phyloP scores from a whole-genome alignment of 2,113 vertebrate genomes.

The Bettongia penicillata region DNA sequence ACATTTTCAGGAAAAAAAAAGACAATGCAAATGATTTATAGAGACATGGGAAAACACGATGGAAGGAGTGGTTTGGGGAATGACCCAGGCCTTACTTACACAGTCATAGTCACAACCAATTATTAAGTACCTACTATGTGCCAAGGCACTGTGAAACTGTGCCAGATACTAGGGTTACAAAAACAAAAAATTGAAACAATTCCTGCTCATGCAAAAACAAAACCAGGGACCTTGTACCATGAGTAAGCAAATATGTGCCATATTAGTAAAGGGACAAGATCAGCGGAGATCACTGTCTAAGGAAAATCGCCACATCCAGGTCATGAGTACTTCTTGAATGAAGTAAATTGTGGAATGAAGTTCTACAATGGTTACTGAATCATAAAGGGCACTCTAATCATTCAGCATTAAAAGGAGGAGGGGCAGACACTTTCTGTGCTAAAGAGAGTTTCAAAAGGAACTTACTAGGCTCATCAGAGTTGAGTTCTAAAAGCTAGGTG shows the following conservation, averaged over 20 bases:
- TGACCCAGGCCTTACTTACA: background rate
- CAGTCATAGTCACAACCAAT: background rate
- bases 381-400: background rate
- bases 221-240: background rate
- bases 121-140: background rate
- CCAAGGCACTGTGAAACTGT: background rate
- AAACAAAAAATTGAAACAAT: background rate
- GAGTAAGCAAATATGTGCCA: background rate
- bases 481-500: background rate
- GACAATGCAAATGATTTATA: background rate
- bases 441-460: constrained; percentile 35
- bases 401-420: background rate
- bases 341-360: background rate
- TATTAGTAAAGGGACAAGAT: background rate
- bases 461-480: background rate
- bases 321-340: constrained; percentile 25
- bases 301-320: constrained; percentile 7
- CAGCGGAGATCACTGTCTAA: background rate
- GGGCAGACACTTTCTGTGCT: background rate
- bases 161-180: background rate
- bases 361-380: constrained; percentile 27
- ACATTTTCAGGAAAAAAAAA: background rate
- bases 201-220: background rate
- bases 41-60: background rate
- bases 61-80: background rate